Evolutionary conservation across 1,140 invertebrate genomes (phyloP), one percentile per base, ranked within the genome.

Genomic region (Sitobion miscanthi): DNA sequence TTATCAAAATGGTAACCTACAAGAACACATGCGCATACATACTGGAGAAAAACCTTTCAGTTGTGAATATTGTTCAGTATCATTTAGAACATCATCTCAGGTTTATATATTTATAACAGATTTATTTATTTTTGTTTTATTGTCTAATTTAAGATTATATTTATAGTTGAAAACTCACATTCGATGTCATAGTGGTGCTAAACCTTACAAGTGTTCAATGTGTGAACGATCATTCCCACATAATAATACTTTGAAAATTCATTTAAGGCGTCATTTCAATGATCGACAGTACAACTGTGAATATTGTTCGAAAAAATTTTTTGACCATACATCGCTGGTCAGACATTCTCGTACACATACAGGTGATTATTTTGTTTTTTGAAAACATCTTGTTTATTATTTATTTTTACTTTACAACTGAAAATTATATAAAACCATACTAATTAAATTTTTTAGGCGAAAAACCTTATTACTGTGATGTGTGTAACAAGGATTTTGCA

Each of bases 201-300:
- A 97, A 94, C 98, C 97, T 0, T 98, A 97, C 95, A 96, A 97
- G 94, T 98, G 97, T 94, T 96, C 97, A 20, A 96, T 96, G 87
- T 98, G 98, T 95, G 97, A 97, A 2, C 96, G 96, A n/a, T 96
- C 96, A 94, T 98, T 98, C 94, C 96, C 97, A 1, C 97, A 98
- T 95, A 98, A 97, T 97, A 97, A 98, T 91, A 97, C 99, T 95
- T 95, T 99, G 38, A 98, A 98, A 94, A 97, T 98, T 94, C 98
- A 99, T 95, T 97, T 97, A 93, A 97, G 96, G 2, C 98, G 97
- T 9, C 96, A 98, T 94, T 98, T 99, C 95, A 98, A 97, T 6
- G 96, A 96, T 57, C 95, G 96, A 94, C 96, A 97, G 90, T 98
- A 97, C 95, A 97, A 98, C 94, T 99, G 98, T 95, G 98, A 98